phyloP scores from a whole-genome alignment of 1,140 invertebrate species.

The Tribolium madens region DNA sequence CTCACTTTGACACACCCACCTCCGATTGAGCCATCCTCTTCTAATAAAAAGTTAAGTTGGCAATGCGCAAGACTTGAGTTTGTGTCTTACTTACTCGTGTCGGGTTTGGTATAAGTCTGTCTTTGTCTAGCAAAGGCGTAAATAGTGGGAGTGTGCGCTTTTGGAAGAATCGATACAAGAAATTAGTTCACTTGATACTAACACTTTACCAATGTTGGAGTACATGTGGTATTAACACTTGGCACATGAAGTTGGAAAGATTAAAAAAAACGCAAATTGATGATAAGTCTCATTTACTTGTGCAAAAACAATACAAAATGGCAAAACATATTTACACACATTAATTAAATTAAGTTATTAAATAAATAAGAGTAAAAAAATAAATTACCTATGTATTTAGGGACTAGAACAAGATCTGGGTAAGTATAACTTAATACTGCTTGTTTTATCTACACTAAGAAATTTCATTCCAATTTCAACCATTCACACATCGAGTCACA shows the following conservation, averaged over 20 bases:
- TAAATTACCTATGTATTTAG: conserved; percentile 12
- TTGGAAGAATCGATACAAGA: conserved; percentile 11
- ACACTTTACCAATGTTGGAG: background rate
- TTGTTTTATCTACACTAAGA: background rate
- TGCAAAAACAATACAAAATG: conserved; percentile 21
- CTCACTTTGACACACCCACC: background rate
- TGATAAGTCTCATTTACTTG: background rate
- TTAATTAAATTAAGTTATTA: background rate
- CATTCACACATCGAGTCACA: background rate
- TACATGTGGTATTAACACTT: background rate
- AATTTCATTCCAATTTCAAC: background rate
- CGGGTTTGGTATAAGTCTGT: background rate
- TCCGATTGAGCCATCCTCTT: conserved; percentile 32
- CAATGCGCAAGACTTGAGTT: conserved; percentile 38
- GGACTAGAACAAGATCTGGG: conserved; percentile 23
- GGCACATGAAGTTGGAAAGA: background rate
- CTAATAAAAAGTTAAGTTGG: conserved; percentile 16
- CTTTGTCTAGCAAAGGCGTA: conserved; percentile 45
- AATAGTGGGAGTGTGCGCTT: conserved; percentile 44
- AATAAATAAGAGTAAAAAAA: conserved; percentile 29
- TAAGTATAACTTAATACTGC: conserved; percentile 19
- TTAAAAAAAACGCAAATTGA: background rate
- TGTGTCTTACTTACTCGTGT: conserved; percentile 10
- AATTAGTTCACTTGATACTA: conserved; percentile 3
- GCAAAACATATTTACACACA: conserved; percentile 13